Evolutionary conservation across 2,797 vertebrate genomes (phyloP), one percentile per base, ranked within the genome.

Genomic region (Enteromius paludinosus): DNA sequence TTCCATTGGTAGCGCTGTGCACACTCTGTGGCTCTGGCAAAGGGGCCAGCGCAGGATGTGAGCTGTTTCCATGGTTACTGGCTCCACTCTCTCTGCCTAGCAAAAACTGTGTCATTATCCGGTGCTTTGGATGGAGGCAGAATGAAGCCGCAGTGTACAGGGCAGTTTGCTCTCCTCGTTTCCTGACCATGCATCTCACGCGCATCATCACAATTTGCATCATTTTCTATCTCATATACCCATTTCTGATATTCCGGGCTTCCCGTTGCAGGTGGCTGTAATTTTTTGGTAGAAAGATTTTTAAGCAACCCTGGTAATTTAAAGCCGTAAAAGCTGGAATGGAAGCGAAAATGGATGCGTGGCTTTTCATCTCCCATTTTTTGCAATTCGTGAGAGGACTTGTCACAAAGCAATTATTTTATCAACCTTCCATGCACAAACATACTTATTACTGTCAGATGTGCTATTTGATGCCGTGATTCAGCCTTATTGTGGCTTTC

Each of bases 101-200:
- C 88, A 93, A 94, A 85, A 93, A 94, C 91, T 93, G 94, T 95
- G 93, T 95, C 94, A 95, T 96, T 96, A 95, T 95, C 93, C 90
- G 89, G 91, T 91, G 93, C 92, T 92, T 92, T 92, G 92, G 93
- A 92, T 90, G 86, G 91, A 86, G 90, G 90, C 79, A 86, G 87
- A 89, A 86, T 74, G 85, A 84, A 83, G 84, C 61, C 25, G 52
- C 87, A 78, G 91, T 89, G 84, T 76, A 74, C 76, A 74, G 86
- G 83, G 81, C 85, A 81, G 86, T 84, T 87, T 83, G 73, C 81
- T 88, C 87, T 86, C 79, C 80, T 80, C 79, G 83, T 61, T 78
- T 83, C 62, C 79, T 76, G 78, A 52, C 82, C 84, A 82, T 84
- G 82, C 66, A 52, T 86, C 87, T 85, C 78, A 12, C 78, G 43